Evolutionary conservation across 2,797 vertebrate species (phyloP).

Genomic region (Cossypha polioptera): DNA sequence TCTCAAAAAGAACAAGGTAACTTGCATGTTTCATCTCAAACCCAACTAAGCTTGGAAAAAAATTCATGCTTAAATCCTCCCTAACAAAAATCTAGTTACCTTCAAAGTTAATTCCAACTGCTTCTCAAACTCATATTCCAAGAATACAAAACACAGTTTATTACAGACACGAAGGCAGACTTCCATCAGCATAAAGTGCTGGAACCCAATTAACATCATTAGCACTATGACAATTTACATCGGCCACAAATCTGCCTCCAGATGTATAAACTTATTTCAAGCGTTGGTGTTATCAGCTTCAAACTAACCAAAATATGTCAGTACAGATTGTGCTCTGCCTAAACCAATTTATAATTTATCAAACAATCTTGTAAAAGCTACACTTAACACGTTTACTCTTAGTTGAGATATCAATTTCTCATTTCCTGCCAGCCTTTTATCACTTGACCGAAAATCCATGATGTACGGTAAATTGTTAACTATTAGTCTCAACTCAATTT

Average conservation of each 20-base stretch:
- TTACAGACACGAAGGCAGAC: background rate
- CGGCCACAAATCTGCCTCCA: background rate
- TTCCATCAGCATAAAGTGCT: background rate
- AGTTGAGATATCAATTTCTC: slow-evolving; percentile 49
- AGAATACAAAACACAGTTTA: background rate
- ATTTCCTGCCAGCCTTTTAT: slow-evolving; percentile 64
- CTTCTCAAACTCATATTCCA: background rate
- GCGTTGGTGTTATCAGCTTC: background rate
- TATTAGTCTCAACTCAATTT: slow-evolving; percentile 52
- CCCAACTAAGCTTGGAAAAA: background rate
- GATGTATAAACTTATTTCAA: slow-evolving; percentile 5
- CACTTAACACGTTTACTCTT: slow-evolving; percentile 39
- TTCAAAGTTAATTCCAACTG: background rate
- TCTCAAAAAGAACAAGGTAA: background rate
- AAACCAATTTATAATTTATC: slow-evolving; percentile 60
- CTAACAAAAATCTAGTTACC: background rate
- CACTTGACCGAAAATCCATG: slow-evolving; percentile 59
- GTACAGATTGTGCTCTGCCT: background rate
- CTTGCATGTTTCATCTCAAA: background rate
- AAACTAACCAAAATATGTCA: slow-evolving; percentile 4
- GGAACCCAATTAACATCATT: background rate
- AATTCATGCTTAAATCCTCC: background rate
- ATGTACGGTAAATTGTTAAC: slow-evolving; percentile 62
- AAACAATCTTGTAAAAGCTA: slow-evolving; percentile 52
- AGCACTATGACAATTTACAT: background rate